Evolutionary conservation across 2,797 vertebrate species (phyloP).

Genomic region (Aratinga solstitialis): DNA sequence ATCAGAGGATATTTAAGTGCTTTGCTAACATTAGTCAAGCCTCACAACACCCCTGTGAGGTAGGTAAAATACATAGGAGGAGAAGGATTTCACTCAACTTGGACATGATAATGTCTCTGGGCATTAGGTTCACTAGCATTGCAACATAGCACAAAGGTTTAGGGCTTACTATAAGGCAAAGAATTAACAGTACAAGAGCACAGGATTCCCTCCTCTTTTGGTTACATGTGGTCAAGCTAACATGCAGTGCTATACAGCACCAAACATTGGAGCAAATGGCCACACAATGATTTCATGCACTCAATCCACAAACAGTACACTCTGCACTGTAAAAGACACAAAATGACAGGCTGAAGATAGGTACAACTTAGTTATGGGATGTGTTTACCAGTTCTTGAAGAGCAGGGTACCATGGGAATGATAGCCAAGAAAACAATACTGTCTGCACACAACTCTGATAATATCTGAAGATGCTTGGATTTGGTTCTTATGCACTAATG

Average conservation of each 20-base stretch:
- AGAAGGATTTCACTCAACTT: conserved; percentile 18
- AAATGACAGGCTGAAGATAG: not conserved
- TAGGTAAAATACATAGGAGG: conserved; percentile 42
- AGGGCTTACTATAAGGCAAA: conserved; percentile 21
- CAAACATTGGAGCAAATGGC: not conserved
- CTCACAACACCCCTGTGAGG: conserved; percentile 61
- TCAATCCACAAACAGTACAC: not conserved
- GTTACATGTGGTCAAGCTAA: not conserved
- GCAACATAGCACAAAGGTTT: not conserved
- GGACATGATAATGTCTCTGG: not conserved
- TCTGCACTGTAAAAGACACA: not conserved
- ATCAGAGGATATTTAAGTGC: conserved; percentile 35
- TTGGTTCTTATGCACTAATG: not conserved
- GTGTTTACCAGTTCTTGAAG: not conserved
- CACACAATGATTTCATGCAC: not conserved
- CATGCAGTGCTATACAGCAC: not conserved
- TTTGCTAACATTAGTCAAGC: conserved; percentile 42
- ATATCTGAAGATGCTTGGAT: not conserved
- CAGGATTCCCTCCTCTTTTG: not conserved
- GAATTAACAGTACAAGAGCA: not conserved
- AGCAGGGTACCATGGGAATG: not conserved
- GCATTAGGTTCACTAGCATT: not conserved
- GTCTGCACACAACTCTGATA: not conserved
- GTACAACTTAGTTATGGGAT: not conserved
- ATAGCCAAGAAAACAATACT: not conserved